Evolutionary conservation across 1,140 invertebrate genomes (phyloP), one percentile per base, ranked within the genome.

Genomic region (Macrobrachium rosenbergii): DNA sequence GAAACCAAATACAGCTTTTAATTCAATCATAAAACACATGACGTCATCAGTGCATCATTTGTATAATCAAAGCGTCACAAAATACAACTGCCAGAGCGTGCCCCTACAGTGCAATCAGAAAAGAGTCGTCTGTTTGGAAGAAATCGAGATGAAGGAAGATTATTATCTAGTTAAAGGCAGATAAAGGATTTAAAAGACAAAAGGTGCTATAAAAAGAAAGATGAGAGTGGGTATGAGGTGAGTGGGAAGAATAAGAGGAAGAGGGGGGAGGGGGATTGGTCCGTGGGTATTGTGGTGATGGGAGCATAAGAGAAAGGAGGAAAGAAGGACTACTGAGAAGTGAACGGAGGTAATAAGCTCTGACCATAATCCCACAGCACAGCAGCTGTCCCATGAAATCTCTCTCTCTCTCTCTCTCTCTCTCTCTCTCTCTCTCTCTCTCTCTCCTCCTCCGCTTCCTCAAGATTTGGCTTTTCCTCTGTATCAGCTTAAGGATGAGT

Each of bases 311-410:
- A n/a, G 43, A 73, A 43, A 14, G 69, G 19, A 7, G n/a, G 12
- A 43, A 6, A 37, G 69, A n/a, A 37, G 14, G 2, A 23, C 69
- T 0, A 43, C 69, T 37, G 69, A 73, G 43, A 73, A 37, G 69
- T 73, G 69, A 23, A 37, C 43, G 23, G 43, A 73, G 43, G 23
- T 73, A 73, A 73, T 23, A 37, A 43, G 19, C 16, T 23, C 69
- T 23, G 14, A 12, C 23, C 23, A 37, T 73, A 23, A 23, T 73
- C 69, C 69, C 69, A n/a, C 7, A 8, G 19, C 64, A 28, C 69
- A 28, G 72, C 69, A 28, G 72, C 72, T 43, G 21, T 75, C 80
- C 80, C 23, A 23, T 69, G 43, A 82, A 63, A 67, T 60, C 79
- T 81, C 62, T n/a, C 52, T 43, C 79, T 43, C 64, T 43, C 64